Evolutionary conservation across 2,113 vertebrate genomes (phyloP).

Genomic region (Microtus richardsoni): DNA sequence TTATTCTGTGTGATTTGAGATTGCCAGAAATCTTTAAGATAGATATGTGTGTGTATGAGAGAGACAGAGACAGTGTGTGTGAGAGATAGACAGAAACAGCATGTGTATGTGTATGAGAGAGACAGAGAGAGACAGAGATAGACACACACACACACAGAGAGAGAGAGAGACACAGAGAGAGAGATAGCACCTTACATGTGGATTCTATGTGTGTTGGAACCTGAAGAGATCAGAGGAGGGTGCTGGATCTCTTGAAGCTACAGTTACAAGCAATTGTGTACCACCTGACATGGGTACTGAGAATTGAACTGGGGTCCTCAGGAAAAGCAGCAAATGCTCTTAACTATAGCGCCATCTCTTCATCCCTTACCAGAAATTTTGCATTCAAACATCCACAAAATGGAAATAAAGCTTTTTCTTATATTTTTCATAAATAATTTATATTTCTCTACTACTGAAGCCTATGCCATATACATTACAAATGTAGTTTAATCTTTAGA

Average conservation of each 20-base stretch:
- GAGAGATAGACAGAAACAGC: too few species aligned
- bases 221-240: background rate
- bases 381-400: background rate
- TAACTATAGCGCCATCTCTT: background rate
- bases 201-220: background rate
- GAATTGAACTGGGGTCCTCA: background rate
- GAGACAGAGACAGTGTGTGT: too few species aligned
- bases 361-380: background rate
- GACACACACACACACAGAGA: background rate
- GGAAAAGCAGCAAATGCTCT: background rate
- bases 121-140: background rate
- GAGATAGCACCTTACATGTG: background rate
- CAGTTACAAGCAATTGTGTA: background rate
- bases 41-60: background rate
- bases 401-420: constrained; percentile 6
- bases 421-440: background rate
- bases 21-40: background rate
- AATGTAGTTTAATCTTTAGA: background rate
- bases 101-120: background rate
- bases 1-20: background rate
- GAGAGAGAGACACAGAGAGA: background rate
- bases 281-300: background rate
- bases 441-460: background rate
- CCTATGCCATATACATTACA: background rate
- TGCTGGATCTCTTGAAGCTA: background rate